phyloP scores from a whole-genome alignment of 2,113 vertebrate genomes.

The Hippocampus mohnikei region DNA sequence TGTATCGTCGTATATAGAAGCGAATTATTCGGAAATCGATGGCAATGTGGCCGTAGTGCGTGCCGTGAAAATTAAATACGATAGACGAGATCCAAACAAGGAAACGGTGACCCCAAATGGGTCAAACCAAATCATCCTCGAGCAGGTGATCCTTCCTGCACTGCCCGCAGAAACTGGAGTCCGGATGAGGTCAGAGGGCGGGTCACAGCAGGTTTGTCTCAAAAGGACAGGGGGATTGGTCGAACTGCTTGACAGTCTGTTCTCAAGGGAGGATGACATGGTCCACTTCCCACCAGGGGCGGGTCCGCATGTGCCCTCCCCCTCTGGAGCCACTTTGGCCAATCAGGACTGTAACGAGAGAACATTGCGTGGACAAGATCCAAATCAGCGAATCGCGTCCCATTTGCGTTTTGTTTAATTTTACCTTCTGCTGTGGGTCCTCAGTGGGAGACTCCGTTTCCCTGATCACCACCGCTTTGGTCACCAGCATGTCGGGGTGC shows the following conservation, averaged over 20 bases:
- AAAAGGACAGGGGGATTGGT: conserved; percentile 50
- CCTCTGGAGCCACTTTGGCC: conserved; percentile 34
- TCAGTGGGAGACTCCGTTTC: conserved; percentile 93
- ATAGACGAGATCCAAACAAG: not conserved
- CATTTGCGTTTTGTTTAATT: not conserved
- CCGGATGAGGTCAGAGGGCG: conserved; percentile 12
- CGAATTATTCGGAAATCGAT: conserved; percentile 7
- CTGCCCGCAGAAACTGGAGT: not conserved
- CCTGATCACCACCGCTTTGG: conserved; percentile 98
- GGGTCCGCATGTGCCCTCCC: conserved; percentile 29
- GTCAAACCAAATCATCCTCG: conserved; percentile 9
- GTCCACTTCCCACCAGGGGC: conserved; percentile 44
- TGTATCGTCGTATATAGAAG: conserved; percentile 24
- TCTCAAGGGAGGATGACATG: conserved; percentile 36
- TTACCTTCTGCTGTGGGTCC: conserved; percentile 82
- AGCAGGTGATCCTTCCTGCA: conserved; percentile 8
- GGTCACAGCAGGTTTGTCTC: conserved; percentile 63
- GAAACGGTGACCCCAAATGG: not conserved
- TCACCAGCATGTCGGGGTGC: conserved; percentile 98
- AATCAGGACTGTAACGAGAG: conserved; percentile 69
- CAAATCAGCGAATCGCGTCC: too few relatives aligned
- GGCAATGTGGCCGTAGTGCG: not conserved
- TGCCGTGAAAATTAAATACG: not conserved
- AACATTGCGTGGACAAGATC: not conserved
- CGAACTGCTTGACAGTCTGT: conserved; percentile 46